Base-by-base conservation (phyloP, 1,140 invertebrate species). In the Diachasma alloeum region DNA sequence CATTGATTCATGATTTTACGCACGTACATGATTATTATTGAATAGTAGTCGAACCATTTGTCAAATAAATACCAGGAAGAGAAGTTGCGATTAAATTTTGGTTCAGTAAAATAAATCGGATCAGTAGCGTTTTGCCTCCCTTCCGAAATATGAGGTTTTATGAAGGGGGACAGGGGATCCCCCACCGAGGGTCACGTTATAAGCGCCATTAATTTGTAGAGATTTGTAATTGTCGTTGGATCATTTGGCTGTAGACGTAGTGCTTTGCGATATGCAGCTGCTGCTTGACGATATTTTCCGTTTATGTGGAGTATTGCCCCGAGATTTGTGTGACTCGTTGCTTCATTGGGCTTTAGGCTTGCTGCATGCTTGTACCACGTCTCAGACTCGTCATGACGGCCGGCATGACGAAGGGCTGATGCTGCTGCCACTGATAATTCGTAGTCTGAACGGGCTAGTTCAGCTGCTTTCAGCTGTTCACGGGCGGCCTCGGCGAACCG, bases 301-400 rank as follows among this genome's bases (percentile, higher is more conserved):
- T 97, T 97, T 66, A 98, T 90, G 89, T 98, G 97, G 24, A 97
- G 90, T 84, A 99, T 98, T 53, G 97, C 97, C 17, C 97, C 97
- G 39, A 98, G 89, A 87, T 98, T 98, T 83, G 97, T 97, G 87
- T 98, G 96, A 72, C 95, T 95, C 74, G 95, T 92, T 0, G 96
- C 94, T 83, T 97, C 95, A 93, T 96, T 91, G 24, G 94, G 94
- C 86, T 92, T 92, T 4, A 96, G 86, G n/a, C 87, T 85, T 1
- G 93, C 92, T 9, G 94, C 94, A 85, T 93, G 92, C 70, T 93
- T 91, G 88, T 98, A 98, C 92, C 95, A 96, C 44, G 92, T 87
- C 84, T 98, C 97, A 0, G 97, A 96, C 74, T 95, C 93, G 11
- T 91, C 88, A 79, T 95, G 94, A 37, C 94, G 91, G 24, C 94